Conservation (phyloP, 2,797 vertebrate species). For the Oryzias dopingdopingensis region DNA sequence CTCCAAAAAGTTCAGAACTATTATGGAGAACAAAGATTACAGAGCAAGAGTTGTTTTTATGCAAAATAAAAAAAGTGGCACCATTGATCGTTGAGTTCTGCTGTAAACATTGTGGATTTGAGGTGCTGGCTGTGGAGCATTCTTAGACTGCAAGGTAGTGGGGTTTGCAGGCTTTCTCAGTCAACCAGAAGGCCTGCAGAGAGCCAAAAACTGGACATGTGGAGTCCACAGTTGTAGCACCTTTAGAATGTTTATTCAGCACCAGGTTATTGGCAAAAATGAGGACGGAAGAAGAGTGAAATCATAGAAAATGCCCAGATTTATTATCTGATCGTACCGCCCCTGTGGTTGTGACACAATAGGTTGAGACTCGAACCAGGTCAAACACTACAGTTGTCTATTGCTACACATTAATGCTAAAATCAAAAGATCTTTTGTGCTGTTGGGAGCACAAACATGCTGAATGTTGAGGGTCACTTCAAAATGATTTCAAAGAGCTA, state of each 20-base stretch:
- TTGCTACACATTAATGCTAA: conserved; percentile 71
- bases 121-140: conserved; percentile 76
- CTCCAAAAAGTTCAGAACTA: conserved; percentile 39
- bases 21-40: conserved; percentile 41
- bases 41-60: conserved; percentile 47
- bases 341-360: conserved; percentile 56
- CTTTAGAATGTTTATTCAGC: conserved; percentile 78
- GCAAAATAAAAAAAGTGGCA: conserved; percentile 76
- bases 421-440: conserved; percentile 61
- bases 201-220: conserved; percentile 62
- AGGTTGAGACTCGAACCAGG: conserved; percentile 63
- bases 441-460: conserved; percentile 72
- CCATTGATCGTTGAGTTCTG: conserved; percentile 72
- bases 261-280: conserved; percentile 74
- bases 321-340: conserved; percentile 60
- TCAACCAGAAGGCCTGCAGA: conserved; percentile 63
- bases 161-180: conserved; percentile 62
- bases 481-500: conserved; percentile 72
- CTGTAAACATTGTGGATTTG: conserved; percentile 80
- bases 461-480: conserved; percentile 69
- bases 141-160: conserved; percentile 59
- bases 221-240: conserved; percentile 79
- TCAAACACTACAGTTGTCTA: conserved; percentile 60
- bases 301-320: conserved; percentile 67
- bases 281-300: conserved; percentile 39